A percentile compares a stretch with the other conserved stretches of the same genome.
phyloP scores from a whole-genome alignment of 1,140 invertebrate genomes.

The Aphelenchoides besseyi region DNA sequence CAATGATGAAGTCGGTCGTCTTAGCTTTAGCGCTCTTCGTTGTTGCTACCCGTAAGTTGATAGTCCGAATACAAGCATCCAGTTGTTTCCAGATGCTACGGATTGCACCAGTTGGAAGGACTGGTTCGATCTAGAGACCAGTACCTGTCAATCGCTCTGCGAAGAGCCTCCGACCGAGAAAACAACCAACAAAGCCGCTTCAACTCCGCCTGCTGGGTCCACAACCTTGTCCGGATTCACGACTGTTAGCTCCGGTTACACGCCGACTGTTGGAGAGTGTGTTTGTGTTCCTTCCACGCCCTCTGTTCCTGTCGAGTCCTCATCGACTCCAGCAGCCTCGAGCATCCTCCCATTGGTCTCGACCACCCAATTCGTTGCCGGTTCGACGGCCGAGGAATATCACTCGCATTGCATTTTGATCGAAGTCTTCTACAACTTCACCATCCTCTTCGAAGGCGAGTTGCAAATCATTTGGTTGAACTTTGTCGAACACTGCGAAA shows the following conservation, averaged over 20 bases:
- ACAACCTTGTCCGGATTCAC: not conserved
- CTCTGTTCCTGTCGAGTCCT: not conserved
- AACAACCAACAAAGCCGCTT: not conserved
- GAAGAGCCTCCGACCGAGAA: not conserved
- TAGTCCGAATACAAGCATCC: not conserved
- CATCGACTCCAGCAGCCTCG: not conserved
- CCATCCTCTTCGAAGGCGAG: not conserved
- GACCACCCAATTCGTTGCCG: not conserved
- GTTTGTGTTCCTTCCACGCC: not conserved
- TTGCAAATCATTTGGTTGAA: not conserved
- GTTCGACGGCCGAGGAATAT: not conserved
- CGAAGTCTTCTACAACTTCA: constrained; percentile 5
- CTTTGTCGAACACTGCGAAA: constrained; percentile 1
- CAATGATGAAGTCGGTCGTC: not conserved
- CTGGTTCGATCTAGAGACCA: not conserved
- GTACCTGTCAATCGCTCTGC: not conserved
- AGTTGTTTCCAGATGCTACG: not conserved
- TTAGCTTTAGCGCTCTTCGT: not conserved
- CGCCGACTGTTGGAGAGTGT: not conserved
- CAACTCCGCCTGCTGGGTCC: not conserved
- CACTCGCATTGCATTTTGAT: not conserved
- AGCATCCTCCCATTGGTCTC: not conserved
- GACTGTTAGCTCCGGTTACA: not conserved
- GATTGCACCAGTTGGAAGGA: not conserved
- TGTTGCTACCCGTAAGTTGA: not conserved